Evolutionary conservation across 2,113 vertebrate species (phyloP).

Genomic region (Menidia beryllina): DNA sequence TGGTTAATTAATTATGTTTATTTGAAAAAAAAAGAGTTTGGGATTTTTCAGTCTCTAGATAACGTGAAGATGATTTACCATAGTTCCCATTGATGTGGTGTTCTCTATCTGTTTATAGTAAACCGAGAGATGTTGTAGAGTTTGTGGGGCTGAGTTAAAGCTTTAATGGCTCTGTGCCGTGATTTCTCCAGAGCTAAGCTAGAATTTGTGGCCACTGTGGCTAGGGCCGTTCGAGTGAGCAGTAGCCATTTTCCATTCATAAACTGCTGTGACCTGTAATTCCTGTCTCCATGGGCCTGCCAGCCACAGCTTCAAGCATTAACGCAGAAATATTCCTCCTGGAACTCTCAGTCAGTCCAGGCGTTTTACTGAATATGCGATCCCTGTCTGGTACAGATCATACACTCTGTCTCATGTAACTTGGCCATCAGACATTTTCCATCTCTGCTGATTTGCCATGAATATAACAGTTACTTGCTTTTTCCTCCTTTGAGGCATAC

Average conservation of each 20-base stretch:
- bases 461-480: slow-evolving; percentile 38
- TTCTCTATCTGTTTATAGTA: not conserved
- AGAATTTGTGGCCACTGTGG: slow-evolving; percentile 77
- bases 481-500: slow-evolving; percentile 59
- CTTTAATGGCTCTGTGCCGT: slow-evolving; percentile 60
- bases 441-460: slow-evolving; percentile 58
- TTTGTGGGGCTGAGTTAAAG: slow-evolving; percentile 56
- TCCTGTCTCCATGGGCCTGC: slow-evolving; percentile 54
- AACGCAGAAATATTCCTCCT: slow-evolving; percentile 56
- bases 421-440: slow-evolving; percentile 76
- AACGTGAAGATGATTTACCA: not conserved
- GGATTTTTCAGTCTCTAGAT: not conserved
- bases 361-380: slow-evolving; percentile 61
- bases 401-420: slow-evolving; percentile 66
- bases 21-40: too few species aligned
- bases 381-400: slow-evolving; percentile 73
- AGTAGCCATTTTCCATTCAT: slow-evolving; percentile 76
- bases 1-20: too few species aligned
- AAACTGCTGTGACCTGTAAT: slow-evolving; percentile 80
- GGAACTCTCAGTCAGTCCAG: slow-evolving; percentile 18
- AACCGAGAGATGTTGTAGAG: slow-evolving; percentile 10
- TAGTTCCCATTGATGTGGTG: slow-evolving; percentile 5
- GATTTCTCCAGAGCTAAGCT: slow-evolving; percentile 55
- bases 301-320: slow-evolving; percentile 82
- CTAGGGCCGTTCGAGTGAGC: slow-evolving; percentile 84